Percentiles rank a stretch among this genome's conserved stretches.
Conservation (phyloP, 2,113 vertebrate genomes). For the Platycercus adscitus region DNA sequence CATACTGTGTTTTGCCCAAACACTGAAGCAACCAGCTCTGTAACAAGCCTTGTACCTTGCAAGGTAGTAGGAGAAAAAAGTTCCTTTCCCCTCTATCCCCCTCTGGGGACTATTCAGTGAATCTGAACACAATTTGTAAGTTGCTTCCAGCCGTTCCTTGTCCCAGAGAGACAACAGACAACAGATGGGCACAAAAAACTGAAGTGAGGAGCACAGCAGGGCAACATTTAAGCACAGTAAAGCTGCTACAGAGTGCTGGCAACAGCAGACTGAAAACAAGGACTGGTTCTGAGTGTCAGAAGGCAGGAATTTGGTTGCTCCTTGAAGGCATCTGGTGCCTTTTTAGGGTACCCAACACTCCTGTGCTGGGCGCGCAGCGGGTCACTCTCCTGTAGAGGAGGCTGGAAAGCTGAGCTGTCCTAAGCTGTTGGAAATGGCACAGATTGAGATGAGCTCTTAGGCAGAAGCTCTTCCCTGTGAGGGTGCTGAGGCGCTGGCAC, state of each 20-base stretch:
- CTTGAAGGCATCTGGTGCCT: neutral
- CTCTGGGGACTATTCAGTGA: neutral
- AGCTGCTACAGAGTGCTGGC: neutral
- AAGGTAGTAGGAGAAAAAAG: neutral
- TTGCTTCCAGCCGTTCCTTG: neutral
- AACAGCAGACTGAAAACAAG: neutral
- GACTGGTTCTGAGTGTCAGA: neutral
- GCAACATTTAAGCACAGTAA: neutral
- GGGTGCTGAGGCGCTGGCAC: neutral
- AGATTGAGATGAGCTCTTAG: neutral
- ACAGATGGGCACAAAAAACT: slow-evolving; percentile 11
- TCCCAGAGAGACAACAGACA: slow-evolving; percentile 5
- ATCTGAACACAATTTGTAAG: neutral
- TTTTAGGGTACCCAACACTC: neutral
- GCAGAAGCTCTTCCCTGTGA: neutral
- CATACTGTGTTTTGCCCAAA: neutral
- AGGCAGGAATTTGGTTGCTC: neutral
- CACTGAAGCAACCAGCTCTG: neutral
- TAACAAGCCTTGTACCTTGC: neutral
- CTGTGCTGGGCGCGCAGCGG: neutral
- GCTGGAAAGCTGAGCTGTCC: neutral
- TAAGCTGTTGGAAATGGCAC: neutral
- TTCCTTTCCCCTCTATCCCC: neutral
- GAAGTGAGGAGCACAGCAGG: slow-evolving; percentile 7
- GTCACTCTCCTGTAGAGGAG: neutral